These are phyloP conservation scores for Seira sanloemensis DNA, from an alignment of 2,888 invertebrate genomes.

Conservation along the genomic window DNA sequence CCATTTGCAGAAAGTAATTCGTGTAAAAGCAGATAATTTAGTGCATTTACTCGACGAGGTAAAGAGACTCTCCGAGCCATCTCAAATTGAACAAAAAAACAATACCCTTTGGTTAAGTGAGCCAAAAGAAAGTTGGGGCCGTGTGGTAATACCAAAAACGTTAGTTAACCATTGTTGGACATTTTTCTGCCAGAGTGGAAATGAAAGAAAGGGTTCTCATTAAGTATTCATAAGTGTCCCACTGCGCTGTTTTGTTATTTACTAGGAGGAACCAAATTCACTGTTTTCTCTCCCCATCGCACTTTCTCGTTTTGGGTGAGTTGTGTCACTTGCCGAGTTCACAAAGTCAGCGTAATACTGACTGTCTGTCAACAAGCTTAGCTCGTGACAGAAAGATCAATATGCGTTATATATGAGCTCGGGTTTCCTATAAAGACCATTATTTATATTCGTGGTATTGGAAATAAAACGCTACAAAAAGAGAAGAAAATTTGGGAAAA, in stretches of 20 bases:
- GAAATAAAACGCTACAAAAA: no score
- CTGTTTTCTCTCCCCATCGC: neutral
- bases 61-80: neutral
- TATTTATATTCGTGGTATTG: neutral
- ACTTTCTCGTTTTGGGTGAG: neutral
- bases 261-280: neutral
- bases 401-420: no score
- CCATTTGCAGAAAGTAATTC: conserved; percentile 14
- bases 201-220: conserved; percentile 42
- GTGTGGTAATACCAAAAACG: neutral
- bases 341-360: conserved; percentile 14
- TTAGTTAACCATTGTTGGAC: neutral
- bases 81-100: neutral
- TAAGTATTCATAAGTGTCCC: conserved; percentile 53
- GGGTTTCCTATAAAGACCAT: no score
- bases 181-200: neutral
- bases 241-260: conserved; percentile 43
- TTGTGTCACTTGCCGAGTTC: conserved; percentile 2
- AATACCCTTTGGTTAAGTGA: conserved; percentile 5
- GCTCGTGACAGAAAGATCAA: conserved; percentile 47
- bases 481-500: neutral
- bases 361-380: conserved; percentile 27
- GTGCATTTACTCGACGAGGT: conserved; percentile 39
- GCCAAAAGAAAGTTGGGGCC: no score
- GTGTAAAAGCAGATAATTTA: conserved; percentile 32